Evolutionary conservation across 2,888 invertebrate genomes (phyloP).

Genomic region (Eugnorisma glareosa): DNA sequence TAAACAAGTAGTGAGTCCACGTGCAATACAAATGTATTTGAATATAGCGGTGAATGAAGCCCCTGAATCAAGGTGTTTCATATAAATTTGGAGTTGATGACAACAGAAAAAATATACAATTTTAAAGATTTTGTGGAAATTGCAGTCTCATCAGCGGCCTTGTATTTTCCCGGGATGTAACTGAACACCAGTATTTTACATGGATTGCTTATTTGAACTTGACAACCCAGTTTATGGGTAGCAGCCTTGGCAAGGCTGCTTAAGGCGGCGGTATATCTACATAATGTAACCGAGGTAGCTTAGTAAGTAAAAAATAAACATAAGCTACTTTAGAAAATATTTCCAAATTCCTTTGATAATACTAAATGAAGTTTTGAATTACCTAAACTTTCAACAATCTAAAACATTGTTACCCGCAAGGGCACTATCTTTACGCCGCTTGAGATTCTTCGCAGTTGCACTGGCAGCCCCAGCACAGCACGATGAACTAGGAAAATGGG

Average conservation of each 20-base stretch:
- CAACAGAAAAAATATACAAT: background rate
- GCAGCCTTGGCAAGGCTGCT: no score
- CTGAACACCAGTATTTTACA: background rate
- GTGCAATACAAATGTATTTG: slow-evolving; percentile 6
- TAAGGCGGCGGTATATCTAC: no score
- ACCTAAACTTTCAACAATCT: no score
- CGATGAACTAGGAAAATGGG: background rate
- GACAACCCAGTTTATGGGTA: no score
- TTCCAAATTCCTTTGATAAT: no score
- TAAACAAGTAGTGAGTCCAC: slow-evolving; percentile 1
- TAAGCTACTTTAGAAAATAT: no score
- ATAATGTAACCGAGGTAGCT: no score
- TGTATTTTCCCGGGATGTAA: background rate
- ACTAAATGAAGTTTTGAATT: no score
- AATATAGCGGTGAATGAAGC: slow-evolving; percentile 10
- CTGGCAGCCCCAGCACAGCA: background rate
- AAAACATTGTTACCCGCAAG: no score
- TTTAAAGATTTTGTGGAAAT: background rate
- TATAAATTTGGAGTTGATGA: background rate
- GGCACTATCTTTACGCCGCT: no score
- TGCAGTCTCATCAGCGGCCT: background rate
- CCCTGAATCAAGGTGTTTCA: slow-evolving; percentile 2
- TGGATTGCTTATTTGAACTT: background rate
- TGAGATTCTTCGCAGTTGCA: no score
- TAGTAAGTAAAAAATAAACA: no score